A percentile compares a stretch with the other conserved stretches of the same genome.
These are phyloP conservation scores for Drosophila virilis DNA, from an alignment of 1,140 invertebrate species.

Conservation along the genomic window DNA sequence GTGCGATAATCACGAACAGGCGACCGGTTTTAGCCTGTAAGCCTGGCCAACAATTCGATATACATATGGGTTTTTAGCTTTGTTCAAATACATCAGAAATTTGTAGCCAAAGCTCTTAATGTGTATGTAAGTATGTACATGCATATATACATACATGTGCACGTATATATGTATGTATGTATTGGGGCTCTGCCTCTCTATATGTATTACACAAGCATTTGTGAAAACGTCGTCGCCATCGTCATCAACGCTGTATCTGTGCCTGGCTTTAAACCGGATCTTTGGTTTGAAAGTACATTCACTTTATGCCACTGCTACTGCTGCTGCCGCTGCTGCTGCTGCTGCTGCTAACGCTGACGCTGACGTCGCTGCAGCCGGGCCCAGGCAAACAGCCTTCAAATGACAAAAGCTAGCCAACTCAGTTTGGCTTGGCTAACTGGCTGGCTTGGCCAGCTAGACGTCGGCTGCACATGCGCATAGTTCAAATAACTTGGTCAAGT, in stretches of 20 bases:
- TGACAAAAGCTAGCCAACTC: constrained; percentile 58
- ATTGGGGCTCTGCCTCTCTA: constrained; percentile 48
- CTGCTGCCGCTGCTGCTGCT: constrained; percentile 8
- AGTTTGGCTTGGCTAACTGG: constrained; percentile 24
- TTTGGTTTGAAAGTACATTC: constrained; percentile 83
- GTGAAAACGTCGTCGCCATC: constrained; percentile 71
- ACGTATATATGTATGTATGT: constrained; percentile 9
- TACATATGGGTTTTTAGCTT: constrained; percentile 47
- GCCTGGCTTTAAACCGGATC: constrained; percentile 78
- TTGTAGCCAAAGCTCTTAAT: constrained; percentile 53
- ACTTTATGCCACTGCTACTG: constrained; percentile 65
- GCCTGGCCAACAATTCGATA: constrained; percentile 45
- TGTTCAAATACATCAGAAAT: constrained; percentile 56
- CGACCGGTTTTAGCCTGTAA: constrained; percentile 53
- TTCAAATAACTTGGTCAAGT: constrained; percentile 83
- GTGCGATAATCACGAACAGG: constrained; percentile 54
- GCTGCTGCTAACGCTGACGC: constrained; percentile 7
- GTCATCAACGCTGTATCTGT: constrained; percentile 70
- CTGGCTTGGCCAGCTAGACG: constrained; percentile 43
- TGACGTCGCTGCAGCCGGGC: constrained; percentile 43
- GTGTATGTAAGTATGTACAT: constrained; percentile 16
- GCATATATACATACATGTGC: not conserved
- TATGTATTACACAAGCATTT: constrained; percentile 80
- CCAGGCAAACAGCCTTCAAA: constrained; percentile 76
- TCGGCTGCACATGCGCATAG: constrained; percentile 77